These are phyloP conservation scores for Octodon degus DNA, from an alignment of 2,113 vertebrate genomes.

Conservation along the genomic window DNA sequence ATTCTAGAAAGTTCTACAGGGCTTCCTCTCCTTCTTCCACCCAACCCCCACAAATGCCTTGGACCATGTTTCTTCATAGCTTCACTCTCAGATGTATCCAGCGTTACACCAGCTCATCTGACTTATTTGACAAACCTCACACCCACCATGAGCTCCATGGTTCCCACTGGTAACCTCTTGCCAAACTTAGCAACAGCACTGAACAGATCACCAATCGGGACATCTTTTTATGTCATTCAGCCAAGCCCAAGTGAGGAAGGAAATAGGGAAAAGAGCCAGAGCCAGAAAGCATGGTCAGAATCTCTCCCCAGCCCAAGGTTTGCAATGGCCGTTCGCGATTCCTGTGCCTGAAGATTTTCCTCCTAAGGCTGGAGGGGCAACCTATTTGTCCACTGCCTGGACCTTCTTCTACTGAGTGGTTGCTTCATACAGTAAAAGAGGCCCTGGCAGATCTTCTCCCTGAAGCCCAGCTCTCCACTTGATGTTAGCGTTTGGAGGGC, in stretches of 20 bases:
- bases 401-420: not conserved
- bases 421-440: not conserved
- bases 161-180: no score
- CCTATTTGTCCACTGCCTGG: not conserved
- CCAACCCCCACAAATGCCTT: not conserved
- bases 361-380: no score
- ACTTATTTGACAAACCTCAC: not conserved
- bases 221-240: not conserved
- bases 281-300: not conserved
- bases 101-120: rapidly evolving
- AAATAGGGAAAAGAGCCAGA: not conserved
- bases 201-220: not conserved
- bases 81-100: not conserved
- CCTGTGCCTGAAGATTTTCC: not conserved
- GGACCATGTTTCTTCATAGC: not conserved
- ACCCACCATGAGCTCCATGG: no score
- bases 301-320: not conserved
- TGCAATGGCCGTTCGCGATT: not conserved
- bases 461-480: not conserved
- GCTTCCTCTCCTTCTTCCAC: not conserved
- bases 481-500: not conserved
- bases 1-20: constrained; percentile 45
- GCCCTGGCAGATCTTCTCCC: not conserved
- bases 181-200: not conserved
- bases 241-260: rapidly evolving